These are phyloP conservation scores for Uropetala carovei DNA, from an alignment of 2,888 invertebrate genomes.

Conservation along the genomic window DNA sequence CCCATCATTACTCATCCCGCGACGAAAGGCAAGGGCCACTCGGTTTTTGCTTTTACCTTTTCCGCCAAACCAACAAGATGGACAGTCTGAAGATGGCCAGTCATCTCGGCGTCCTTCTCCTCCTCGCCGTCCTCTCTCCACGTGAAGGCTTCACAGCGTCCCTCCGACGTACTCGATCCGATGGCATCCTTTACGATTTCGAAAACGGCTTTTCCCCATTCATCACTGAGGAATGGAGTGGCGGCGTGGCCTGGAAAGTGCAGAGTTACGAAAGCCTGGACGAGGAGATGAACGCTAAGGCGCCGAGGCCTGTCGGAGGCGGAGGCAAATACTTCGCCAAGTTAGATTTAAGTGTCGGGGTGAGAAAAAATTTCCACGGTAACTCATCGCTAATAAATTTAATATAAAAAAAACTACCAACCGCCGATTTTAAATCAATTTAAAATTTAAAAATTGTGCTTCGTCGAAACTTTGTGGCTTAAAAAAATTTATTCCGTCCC, in stretches of 20 bases:
- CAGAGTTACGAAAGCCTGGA: neutral
- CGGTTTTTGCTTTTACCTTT: neutral
- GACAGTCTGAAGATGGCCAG: neutral
- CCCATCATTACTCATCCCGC: neutral
- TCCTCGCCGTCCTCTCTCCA: neutral
- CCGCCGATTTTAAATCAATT: too few relatives aligned
- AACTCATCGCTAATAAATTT: too few relatives aligned
- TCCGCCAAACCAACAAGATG: neutral
- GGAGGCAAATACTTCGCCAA: neutral
- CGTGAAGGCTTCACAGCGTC: neutral
- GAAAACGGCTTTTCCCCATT: neutral
- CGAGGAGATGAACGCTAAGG: neutral
- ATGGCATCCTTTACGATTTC: neutral
- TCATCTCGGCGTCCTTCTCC: neutral
- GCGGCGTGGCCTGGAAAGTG: neutral
- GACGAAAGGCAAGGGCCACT: neutral
- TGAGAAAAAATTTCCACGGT: too few relatives aligned
- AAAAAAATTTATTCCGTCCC: too few relatives aligned
- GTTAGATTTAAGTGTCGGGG: constrained; percentile 6
- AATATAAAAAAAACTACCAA: too few relatives aligned
- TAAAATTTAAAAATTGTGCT: too few relatives aligned
- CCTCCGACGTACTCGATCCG: neutral
- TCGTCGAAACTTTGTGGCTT: too few relatives aligned
- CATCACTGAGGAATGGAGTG: neutral
- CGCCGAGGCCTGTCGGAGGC: neutral